Base-by-base conservation (phyloP, 1,140 invertebrate genomes). In the Caenorhabditis brenneri region DNA sequence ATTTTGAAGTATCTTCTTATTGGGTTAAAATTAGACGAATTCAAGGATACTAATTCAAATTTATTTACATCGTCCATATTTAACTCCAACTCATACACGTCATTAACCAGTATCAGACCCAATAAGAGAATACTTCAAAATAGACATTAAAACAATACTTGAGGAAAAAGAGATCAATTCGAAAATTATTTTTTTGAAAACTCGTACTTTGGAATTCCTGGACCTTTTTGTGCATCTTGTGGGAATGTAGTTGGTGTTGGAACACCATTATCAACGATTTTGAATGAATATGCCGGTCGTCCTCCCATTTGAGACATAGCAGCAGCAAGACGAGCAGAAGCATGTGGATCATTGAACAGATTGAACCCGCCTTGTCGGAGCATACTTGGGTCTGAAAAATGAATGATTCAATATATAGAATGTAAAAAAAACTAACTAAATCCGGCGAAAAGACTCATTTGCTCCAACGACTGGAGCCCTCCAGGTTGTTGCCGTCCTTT, bases 241-340 rank as follows among this genome's bases (percentile, higher is more conserved):
- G 96, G 96, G 92, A 98, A 98, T 60, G 95, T 95, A 58, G 97
- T 96, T 10, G 96, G 96, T 90, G 96, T 95, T 91, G 96, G 93
- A 87, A 95, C 91, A 16, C 93, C 95, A 90, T 95, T 94, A 87
- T 94, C 95, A 92, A 94, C 95, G 88, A 95, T 94, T 92, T 96
- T 95, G 93, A 95, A 97, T 86, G 95, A 96, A 92, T 97, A 97
- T 31, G 96, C 95, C 12, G 89, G 87, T 65, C 90, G 86, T 48
- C 87, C 87, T 69, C 87, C 88, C n/a, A 79, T 79, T 74, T 74
- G 65, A 39, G n/a, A 24, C 36, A 74, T 74, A 19, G 65, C 69
- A 36, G 65, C 49, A 7, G 65, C 42, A 22, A 36, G 5, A 22
- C 60, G 22, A 29, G 36, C 81, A 27, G n/a, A 22, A 49, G 55